These are phyloP conservation scores for Allacma fusca DNA, from an alignment of 2,888 invertebrate species.

Conservation along the genomic window DNA sequence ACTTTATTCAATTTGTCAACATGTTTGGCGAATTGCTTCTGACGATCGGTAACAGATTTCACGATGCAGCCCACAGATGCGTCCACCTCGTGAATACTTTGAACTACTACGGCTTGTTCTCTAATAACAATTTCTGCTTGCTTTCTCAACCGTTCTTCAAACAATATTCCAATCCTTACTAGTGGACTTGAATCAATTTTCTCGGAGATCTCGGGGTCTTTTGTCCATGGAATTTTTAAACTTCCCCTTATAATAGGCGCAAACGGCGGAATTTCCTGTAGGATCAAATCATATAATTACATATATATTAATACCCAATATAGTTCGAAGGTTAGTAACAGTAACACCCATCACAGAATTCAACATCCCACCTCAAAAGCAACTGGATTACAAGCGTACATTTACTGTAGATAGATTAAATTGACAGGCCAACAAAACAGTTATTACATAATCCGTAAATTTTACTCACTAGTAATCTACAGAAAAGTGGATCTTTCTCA, in stretches of 20 bases:
- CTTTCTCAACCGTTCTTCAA: slow-evolving; percentile 83
- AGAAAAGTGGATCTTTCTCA: slow-evolving; percentile 79
- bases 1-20: slow-evolving; percentile 85
- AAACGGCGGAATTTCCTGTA: slow-evolving; percentile 86
- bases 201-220: slow-evolving; percentile 88
- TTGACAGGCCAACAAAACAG: neutral
- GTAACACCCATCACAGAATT: too few relatives aligned
- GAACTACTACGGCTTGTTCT: slow-evolving; percentile 78
- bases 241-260: slow-evolving; percentile 91
- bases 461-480: slow-evolving; percentile 71
- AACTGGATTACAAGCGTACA: too few relatives aligned
- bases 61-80: slow-evolving; percentile 76
- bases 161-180: slow-evolving; percentile 78
- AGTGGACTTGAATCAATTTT: slow-evolving; percentile 75
- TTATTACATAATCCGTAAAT: slow-evolving; percentile 7
- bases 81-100: slow-evolving; percentile 81
- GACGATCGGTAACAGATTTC: slow-evolving; percentile 77
- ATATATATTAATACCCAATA: too few relatives aligned
- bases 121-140: slow-evolving; percentile 82
- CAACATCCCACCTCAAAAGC: too few relatives aligned
- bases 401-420: too few relatives aligned
- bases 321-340: too few relatives aligned
- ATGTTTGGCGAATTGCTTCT: slow-evolving; percentile 83
- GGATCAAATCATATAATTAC: slow-evolving; percentile 48
- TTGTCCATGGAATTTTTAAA: slow-evolving; percentile 78